Evolutionary conservation across 1,140 invertebrate species (phyloP).

Genomic region (Dufourea novaeangliae): DNA sequence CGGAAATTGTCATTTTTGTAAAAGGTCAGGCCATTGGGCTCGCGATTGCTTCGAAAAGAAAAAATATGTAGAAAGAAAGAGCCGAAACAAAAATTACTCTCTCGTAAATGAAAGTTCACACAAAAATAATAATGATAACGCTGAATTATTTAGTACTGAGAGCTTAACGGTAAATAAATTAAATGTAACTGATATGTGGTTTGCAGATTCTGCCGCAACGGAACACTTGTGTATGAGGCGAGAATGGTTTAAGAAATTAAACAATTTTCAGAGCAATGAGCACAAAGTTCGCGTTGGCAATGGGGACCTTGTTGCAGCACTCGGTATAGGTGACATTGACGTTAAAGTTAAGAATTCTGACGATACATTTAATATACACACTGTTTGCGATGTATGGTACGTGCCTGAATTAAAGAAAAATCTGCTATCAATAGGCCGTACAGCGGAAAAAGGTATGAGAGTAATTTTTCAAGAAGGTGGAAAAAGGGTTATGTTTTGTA

Average conservation of each 20-base stretch:
- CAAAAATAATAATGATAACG: too few species aligned
- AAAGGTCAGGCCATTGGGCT: not conserved
- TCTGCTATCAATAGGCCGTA: not conserved
- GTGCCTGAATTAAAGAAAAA: not conserved
- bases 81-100: too few species aligned
- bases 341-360: not conserved
- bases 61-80: too few species aligned
- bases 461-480: too few species aligned
- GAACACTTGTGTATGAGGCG: not conserved
- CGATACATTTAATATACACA: not conserved
- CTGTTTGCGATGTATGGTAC: not conserved
- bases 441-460: too few species aligned
- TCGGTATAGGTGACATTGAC: not conserved
- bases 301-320: too few species aligned
- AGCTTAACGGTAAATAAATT: too few species aligned
- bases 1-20: not conserved
- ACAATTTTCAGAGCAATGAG: not conserved
- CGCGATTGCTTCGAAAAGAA: not conserved
- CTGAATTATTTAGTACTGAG: too few species aligned
- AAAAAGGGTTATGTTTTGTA: slow-evolving; percentile 32
- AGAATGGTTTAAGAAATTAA: not conserved
- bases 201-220: not conserved
- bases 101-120: too few species aligned
- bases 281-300: too few species aligned
- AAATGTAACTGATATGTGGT: too few species aligned